Base-by-base conservation (phyloP, 2,113 vertebrate species). In the Brienomyrus brachyistius region DNA sequence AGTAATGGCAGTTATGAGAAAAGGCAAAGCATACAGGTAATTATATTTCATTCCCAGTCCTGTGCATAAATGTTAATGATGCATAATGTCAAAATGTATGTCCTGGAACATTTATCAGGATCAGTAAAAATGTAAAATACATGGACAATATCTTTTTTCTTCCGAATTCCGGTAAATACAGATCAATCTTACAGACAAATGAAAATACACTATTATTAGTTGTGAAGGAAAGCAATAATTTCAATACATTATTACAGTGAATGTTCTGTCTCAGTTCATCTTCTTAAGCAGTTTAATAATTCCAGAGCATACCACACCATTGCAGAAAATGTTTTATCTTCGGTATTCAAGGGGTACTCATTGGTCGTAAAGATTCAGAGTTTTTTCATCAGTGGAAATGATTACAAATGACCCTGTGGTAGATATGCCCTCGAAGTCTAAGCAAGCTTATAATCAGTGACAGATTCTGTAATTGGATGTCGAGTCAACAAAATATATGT, bases 41-140 rank as follows among this genome's bases (percentile, higher is more conserved):
- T 59, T 88, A 88, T 62, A 50, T 59, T 40, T 88, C 11, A 23
- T 40, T 59, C 31, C 11, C 13, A 51, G 31, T 59, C 40, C 54
- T 56, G 52, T 40, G 51, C 52, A 35, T 89, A 90, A 90, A 92
- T 92, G 91, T 94, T 93, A 92, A 94, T 92, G 91, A 89, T 90
- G 91, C 91, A 92, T 93, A 92, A 93, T 93, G 91, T 91, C 83
- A 82, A 19, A 91, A 91, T 93, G 90, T 92, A 91, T 93, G 74
- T 70, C 35, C 47, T 31, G 59, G 48, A 86, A 91, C 91, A 91
- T 94, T 93, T 91, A 90, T 94, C 90, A 91, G 82, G 90, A 92
- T 92, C 91, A 91, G 91, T 83, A 91, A 83, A 89, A 93, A 94
- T 88, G 47, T 50, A 56, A 83, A 89, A 91, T 27, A 70, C 4